Base-by-base conservation (phyloP, 2,113 vertebrate species). In the Macrotis lagotis region DNA sequence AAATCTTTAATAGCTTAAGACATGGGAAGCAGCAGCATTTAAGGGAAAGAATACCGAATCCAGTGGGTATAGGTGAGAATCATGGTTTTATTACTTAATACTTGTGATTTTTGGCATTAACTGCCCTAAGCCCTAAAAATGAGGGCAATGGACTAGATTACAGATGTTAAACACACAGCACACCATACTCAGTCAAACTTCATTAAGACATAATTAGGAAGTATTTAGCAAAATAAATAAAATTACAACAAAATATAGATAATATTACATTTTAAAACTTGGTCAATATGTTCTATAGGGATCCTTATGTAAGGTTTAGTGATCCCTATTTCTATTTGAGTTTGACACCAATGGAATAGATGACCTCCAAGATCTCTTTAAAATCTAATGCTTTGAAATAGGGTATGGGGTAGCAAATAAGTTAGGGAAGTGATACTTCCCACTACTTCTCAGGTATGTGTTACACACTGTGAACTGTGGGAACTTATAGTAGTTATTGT, bases 401-500 rank as follows among this genome's bases (percentile, higher is more conserved):
- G n/a, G 14, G 28, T 6, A 66, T 93, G 59, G 51, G 14, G 12
- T 51, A 55, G 16, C 44, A 59, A 89, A 51, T 66, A 92, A 47
- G 0, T 6, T 52, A 51, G 94, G 47, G 59, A 74, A 74, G 28
- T 51, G 95, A 50, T 47, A 48, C 49, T n/a, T 0, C 53, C 26
- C 22, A 92, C 16, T 19, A 31, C 12, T 95, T 95, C 9, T 28
- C 31, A 94, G 53, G 28, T 94, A 50, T 26, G 59, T n/a, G 59
- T 66, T 90, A 2, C 91, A 91, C 24, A 24, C 31, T 97, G 31
- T 90, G 44, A 48, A 37, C 26, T 94, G 5, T 95, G 88, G 37
- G 92, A 74, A 92, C 93, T 91, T 89, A n/a, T 53, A 95, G 89
- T 83, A 96, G 44, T 95, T 51, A 10, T 26, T 94, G 93, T 93